Evolutionary conservation across 1,140 invertebrate species (phyloP).

Genomic region (Drosophila fuyamai): DNA sequence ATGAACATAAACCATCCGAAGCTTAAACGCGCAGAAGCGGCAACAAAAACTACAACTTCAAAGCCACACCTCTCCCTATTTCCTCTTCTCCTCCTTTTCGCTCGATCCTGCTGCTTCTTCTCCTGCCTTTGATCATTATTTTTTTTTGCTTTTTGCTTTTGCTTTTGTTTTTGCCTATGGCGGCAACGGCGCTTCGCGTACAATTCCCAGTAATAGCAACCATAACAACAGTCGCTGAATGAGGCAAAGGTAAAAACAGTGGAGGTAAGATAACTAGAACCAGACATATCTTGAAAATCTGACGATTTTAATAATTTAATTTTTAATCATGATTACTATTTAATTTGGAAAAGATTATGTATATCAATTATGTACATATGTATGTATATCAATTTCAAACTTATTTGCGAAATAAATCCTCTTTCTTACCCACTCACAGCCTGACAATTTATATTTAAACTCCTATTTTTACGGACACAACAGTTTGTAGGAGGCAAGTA

Average conservation of each 20-base stretch:
- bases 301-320: too few species aligned
- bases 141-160: conserved; percentile 51
- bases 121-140: conserved; percentile 20
- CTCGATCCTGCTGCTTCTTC: conserved; percentile 1
- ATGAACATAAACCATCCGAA: conserved; percentile 39
- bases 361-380: too few species aligned
- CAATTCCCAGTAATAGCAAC: conserved; percentile 47
- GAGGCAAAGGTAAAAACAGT: conserved; percentile 42
- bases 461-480: not conserved
- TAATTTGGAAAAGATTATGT: too few species aligned
- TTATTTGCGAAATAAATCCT: too few species aligned
- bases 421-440: too few species aligned
- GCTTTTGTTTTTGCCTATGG: conserved; percentile 60
- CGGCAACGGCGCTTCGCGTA: conserved; percentile 80
- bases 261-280: not conserved
- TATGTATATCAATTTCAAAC: too few species aligned
- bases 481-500: conserved; percentile 5
- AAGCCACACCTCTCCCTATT: conserved; percentile 35
- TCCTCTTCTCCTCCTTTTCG: not conserved
- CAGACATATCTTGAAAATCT: not conserved
- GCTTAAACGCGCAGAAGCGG: conserved; percentile 9
- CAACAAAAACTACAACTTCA: conserved; percentile 8
- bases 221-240: conserved; percentile 62
- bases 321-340: too few species aligned
- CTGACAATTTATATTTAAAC: not conserved